Evolutionary conservation across 2,797 vertebrate genomes (phyloP), one percentile per base, ranked within the genome.

Genomic region (Oryzias dopingdopingensis): DNA sequence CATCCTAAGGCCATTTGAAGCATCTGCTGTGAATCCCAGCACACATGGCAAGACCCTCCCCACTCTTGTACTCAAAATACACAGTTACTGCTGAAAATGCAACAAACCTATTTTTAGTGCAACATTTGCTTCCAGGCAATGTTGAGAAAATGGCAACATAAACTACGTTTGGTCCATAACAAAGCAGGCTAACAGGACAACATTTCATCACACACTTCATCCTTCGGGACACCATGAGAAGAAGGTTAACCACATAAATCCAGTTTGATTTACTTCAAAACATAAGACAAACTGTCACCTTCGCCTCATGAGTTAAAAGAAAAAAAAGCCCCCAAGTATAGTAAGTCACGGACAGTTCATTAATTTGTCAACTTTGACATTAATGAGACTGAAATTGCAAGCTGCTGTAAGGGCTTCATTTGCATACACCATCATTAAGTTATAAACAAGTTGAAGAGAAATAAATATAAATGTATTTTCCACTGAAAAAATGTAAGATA

Each of bases 21-120:
- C 58, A 70, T 76, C 66, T 62, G 59, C 57, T 67, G 18, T 45
- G 46, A 50, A 56, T 59, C 57, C 29, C 56, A 67, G 64, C 57
- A 29, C 59, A 64, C 4, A 32, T 40, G 48, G 46, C 3, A 40
- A 68, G 20, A 42, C 26, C 5, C 18, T 42, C 42, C 18, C 6
- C 41, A 26, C 59, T 64, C 46, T 58, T 52, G 58, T 10, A 12
- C 32, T 37, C 32, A 37, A 37, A 37, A 23, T 20, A n/a, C 55
- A 55, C 22, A 52, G 42, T 40, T 29, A 24, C 10, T 3, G 32
- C 32, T 3, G 32, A 37, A 37, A 37, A 37, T 12, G 32, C 32
- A 37, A 37, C 32, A 37, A 37, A 37, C 32, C 32, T 37, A 37
- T 37, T 37, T 37, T 37, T 52, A 74, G 49, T 32, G 13, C 18